Percentiles rank a stretch among this genome's conserved stretches.
Evolutionary conservation across 2,888 invertebrate genomes (phyloP).

Genomic region (Linnaemya vulpina): DNA sequence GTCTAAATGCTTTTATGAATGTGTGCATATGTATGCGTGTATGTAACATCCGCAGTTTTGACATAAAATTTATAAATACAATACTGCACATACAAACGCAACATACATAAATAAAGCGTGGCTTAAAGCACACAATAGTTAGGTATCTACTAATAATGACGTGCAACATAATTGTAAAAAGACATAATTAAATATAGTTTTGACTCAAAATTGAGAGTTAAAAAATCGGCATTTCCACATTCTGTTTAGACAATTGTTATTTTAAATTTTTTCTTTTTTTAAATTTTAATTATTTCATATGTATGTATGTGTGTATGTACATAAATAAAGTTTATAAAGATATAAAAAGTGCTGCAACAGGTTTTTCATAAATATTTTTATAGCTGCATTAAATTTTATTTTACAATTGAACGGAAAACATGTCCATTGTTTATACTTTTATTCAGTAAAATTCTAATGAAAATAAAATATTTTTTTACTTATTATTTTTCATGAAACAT

Average conservation of each 20-base stretch:
- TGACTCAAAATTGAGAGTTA: background rate
- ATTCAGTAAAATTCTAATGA: background rate
- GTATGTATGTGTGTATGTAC: too few relatives aligned
- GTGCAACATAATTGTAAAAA: slow-evolving; percentile 12
- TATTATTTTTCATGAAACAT: background rate
- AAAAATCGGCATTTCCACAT: slow-evolving; percentile 35
- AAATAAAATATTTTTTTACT: slow-evolving; percentile 2
- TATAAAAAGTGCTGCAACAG: slow-evolving; percentile 5
- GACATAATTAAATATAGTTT: slow-evolving; percentile 5
- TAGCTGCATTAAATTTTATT: slow-evolving; percentile 14
- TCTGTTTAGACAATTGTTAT: slow-evolving; percentile 10
- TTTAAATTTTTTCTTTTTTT: background rate
- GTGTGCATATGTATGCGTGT: background rate
- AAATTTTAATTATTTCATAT: background rate
- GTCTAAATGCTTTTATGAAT: background rate
- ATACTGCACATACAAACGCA: background rate
- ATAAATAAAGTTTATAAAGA: background rate
- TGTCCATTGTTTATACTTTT: slow-evolving; percentile 21
- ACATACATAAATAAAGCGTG: slow-evolving; percentile 7
- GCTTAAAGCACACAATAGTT: slow-evolving; percentile 13
- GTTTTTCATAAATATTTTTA: background rate
- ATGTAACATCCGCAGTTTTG: slow-evolving; percentile 50
- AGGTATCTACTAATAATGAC: slow-evolving; percentile 2
- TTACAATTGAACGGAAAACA: slow-evolving; percentile 41
- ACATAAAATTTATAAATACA: slow-evolving; percentile 3